Evolutionary conservation across 2,113 vertebrate genomes (phyloP), one percentile per base, ranked within the genome.

Genomic region (Hyaena hyaena): DNA sequence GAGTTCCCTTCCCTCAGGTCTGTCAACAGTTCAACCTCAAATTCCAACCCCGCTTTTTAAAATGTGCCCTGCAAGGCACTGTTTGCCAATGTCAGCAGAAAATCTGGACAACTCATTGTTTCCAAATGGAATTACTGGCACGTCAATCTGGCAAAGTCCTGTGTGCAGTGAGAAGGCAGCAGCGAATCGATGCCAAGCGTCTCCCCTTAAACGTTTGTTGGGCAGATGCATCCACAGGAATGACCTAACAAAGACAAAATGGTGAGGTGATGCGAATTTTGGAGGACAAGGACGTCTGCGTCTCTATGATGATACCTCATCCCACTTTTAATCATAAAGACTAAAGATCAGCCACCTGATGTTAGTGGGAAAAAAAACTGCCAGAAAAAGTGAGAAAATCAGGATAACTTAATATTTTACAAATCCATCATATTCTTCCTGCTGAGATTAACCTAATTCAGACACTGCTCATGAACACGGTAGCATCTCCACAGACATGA

Each of bases 121-220:
- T 93, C 80, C 81, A 58, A 97, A 92, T 97, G 50, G 43, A 97
- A 95, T 96, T n/a, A 71, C 53, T 97, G 80, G 69, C 5, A 93
- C n/a, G 63, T 97, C 93, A 92, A 77, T 92, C 83, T 95, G 83
- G 50, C 76, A 92, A 79, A 53, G 48, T 87, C 93, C 58, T 68
- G 77, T 84, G 87, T 23, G 85, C 9, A 95, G 15, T 86, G 55
- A 89, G 90, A 83, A 92, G 16, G 15, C 14, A 74, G 33, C 88
- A 86, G 58, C 2, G 69, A n/a, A 73, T 31, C 48, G 21, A 9
- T 84, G 69, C 89, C 69, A 92, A 96, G 5, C 1, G 31, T 86
- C 45, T 88, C 17, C 15, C 50, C 55, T 76, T 68, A 63, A 95
- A 66, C 61, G 97, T 88, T 81, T 61, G 31, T 71, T 85, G 10